Evolutionary conservation across 2,113 vertebrate genomes (phyloP).

Genomic region (Cyanoliseus patagonus): DNA sequence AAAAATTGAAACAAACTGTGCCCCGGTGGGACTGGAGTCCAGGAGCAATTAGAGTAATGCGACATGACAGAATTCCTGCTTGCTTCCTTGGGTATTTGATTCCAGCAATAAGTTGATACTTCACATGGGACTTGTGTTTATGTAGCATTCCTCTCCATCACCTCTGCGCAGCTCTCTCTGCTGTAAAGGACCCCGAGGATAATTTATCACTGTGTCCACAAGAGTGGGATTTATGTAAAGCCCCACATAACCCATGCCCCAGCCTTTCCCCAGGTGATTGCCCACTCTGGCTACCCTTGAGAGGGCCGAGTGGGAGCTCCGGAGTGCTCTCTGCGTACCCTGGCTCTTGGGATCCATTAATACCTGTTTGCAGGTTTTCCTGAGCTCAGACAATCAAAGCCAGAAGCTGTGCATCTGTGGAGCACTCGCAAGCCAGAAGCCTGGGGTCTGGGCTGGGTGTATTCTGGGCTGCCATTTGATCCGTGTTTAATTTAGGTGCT

Average conservation of each 20-base stretch:
- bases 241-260: not conserved
- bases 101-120: conserved; percentile 43
- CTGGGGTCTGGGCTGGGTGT: not conserved
- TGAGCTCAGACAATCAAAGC: not conserved
- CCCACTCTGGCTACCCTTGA: not conserved
- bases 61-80: conserved; percentile 55
- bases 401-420: not conserved
- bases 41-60: conserved; percentile 52
- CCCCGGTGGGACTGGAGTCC: not conserved
- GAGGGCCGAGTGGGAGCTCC: not conserved
- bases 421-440: rapidly evolving
- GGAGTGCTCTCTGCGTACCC: not conserved
- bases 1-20: conserved; percentile 54
- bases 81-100: conserved; percentile 27
- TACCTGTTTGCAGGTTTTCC: not conserved
- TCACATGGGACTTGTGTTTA: conserved; percentile 50
- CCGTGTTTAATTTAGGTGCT: not conserved
- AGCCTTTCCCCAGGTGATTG: not conserved
- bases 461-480: conserved; percentile 5
- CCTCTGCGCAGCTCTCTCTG: not conserved
- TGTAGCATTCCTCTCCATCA: conserved; percentile 54
- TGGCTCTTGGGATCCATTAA: not conserved
- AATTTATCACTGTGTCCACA: conserved; percentile 20
- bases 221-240: conserved; percentile 13
- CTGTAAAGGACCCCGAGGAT: not conserved